Percentiles rank a stretch among this genome's conserved stretches.
Conservation (phyloP, 2,797 vertebrate genomes). For the Loris lydekkerianus region DNA sequence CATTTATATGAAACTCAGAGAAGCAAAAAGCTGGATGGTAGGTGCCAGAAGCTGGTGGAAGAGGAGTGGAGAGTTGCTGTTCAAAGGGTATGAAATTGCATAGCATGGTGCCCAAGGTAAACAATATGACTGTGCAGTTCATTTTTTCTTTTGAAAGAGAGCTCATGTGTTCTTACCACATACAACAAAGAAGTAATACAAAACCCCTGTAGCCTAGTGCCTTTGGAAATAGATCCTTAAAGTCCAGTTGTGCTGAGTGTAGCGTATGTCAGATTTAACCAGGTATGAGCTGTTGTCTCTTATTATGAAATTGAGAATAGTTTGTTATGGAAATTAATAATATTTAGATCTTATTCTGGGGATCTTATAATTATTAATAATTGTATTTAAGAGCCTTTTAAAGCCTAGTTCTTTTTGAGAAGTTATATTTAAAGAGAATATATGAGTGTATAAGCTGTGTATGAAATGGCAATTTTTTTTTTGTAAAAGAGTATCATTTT, state of each 20-base stretch:
- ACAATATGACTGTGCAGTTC: background rate
- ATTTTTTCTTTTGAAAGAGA: background rate
- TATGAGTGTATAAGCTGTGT: background rate
- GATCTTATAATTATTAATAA: background rate
- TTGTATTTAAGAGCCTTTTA: slow-evolving; percentile 34
- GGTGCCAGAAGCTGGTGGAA: no score
- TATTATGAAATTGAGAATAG: slow-evolving; percentile 16
- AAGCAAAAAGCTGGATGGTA: no score
- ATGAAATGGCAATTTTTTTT: background rate
- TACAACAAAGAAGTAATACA: background rate
- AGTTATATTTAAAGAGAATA: background rate
- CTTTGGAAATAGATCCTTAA: background rate
- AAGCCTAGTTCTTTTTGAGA: slow-evolving; percentile 28
- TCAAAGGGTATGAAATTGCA: background rate
- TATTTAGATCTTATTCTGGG: background rate
- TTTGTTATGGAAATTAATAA: slow-evolving; percentile 4
- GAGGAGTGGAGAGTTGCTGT: background rate
- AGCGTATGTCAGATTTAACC: background rate
- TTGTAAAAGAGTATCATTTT: slow-evolving; percentile 14
- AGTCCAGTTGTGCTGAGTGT: background rate
- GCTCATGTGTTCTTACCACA: background rate
- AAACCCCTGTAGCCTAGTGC: background rate
- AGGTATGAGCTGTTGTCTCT: background rate
- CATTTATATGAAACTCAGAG: no score
- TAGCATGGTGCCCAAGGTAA: background rate